Base-by-base conservation (phyloP, 2,113 vertebrate species). In the Nothoprocta pentlandii region DNA sequence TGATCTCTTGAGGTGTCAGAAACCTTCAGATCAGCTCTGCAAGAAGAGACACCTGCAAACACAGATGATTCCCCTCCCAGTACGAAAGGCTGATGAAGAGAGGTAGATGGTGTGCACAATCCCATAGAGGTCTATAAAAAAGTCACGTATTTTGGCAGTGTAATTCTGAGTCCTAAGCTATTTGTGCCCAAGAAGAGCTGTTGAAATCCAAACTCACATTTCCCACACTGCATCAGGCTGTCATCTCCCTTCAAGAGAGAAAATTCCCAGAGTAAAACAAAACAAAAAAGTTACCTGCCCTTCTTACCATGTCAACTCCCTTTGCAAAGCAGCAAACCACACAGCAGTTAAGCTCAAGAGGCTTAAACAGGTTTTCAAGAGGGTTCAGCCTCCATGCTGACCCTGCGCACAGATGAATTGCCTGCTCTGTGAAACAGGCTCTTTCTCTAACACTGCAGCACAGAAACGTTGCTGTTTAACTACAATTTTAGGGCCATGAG, bases 281-380 rank as follows among this genome's bases (percentile, higher is more conserved):
- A 71, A 21, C 4, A 69, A 46, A 63, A 36, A 49, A 26, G 5
- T 32, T 62, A 53, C 47, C 47, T 41, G 32, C 67, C 90, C n/a
- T 47, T 93, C 56, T 76, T 80, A 53, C 25, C 54, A 56, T 6
- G 12, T 51, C 30, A 71, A 85, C 20, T 70, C 44, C 32, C 61
- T 81, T 39, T 49, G 22, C 73, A 73, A 64, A 16, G 58, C 73
- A 92, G 70, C 56, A 64, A 61, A 30, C 64, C 19, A 80, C 0
- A 0, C 23, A 68, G 51, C 61, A 47, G 54, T 36, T 88, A 94
- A 94, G 61, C 44, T 39, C 81, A 67, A 90, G 25, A 20, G 90
- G 87, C 87, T 96, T 95, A 95, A 64, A 83, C 86, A 70, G 61
- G 87, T 83, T 61, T 93, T 93, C 92, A 54, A 47, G 0, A 9